Conservation (phyloP, 2,113 vertebrate species). For the Gadus chalcogrammus region DNA sequence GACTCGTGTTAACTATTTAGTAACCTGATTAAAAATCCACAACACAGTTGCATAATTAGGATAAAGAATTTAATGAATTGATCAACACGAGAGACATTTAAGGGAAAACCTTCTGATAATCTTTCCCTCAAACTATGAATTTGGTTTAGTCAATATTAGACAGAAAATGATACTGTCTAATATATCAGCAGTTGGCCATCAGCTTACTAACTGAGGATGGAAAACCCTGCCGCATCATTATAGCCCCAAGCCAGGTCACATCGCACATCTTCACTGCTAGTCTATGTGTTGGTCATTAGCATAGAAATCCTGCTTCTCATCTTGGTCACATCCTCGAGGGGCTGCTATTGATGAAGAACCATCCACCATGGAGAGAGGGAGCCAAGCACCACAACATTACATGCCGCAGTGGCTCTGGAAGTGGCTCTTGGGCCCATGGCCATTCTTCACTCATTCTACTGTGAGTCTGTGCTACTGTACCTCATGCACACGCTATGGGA, state of each 20-base stretch:
- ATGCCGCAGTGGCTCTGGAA: not conserved
- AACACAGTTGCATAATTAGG: too few species aligned
- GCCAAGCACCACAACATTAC: not conserved
- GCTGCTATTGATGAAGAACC: not conserved
- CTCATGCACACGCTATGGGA: not conserved
- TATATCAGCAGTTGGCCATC: too few species aligned
- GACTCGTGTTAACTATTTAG: too few species aligned
- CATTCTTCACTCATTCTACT: not conserved
- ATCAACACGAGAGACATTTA: too few species aligned
- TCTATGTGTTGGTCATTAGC: not conserved
- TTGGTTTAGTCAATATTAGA: too few species aligned
- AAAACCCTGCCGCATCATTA: not conserved
- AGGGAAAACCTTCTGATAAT: too few species aligned
- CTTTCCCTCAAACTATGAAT: too few species aligned
- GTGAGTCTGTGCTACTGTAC: not conserved
- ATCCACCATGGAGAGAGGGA: not conserved
- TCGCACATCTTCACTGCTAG: not conserved
- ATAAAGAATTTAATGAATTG: too few species aligned
- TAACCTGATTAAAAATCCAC: too few species aligned
- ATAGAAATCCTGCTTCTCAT: not conserved
- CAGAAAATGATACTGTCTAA: too few species aligned
- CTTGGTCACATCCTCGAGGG: not conserved
- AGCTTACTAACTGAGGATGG: not conserved
- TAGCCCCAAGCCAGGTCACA: not conserved
- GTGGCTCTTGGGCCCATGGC: slow-evolving; percentile 1